These are phyloP conservation scores for Eudasyphora cyanicolor DNA, from an alignment of 2,888 invertebrate genomes.

Conservation along the genomic window DNA sequence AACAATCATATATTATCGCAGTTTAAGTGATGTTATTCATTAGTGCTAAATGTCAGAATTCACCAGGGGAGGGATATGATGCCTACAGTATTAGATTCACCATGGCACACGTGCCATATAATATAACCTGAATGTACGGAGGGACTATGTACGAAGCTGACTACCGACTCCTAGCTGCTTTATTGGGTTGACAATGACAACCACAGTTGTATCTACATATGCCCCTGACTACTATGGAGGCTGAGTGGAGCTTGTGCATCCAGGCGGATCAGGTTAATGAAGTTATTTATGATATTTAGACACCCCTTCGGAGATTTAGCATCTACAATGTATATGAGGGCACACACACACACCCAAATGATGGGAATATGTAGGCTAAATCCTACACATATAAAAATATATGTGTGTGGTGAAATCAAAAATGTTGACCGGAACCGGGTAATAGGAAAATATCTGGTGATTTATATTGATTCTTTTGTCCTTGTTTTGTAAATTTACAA, in stretches of 20 bases:
- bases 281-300: conserved; percentile 55
- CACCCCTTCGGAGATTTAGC: background rate
- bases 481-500: too few relatives aligned
- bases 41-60: conserved; percentile 42
- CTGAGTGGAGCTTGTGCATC: background rate
- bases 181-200: background rate
- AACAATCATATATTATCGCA: conserved; percentile 32
- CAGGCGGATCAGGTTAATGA: conserved; percentile 32
- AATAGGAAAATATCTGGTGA: too few relatives aligned
- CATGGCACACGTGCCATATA: background rate
- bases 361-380: background rate
- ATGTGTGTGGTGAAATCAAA: too few relatives aligned
- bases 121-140: background rate
- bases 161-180: background rate
- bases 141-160: too few relatives aligned
- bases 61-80: background rate
- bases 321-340: too few relatives aligned
- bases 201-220: background rate
- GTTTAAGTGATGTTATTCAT: conserved; percentile 47
- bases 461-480: too few relatives aligned
- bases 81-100: too few relatives aligned
- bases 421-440: too few relatives aligned
- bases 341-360: background rate
- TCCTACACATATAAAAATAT: background rate
- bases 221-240: too few relatives aligned